Percentiles rank a stretch among this genome's conserved stretches.
Evolutionary conservation across 1,140 invertebrate species (phyloP).

Genomic region (Asobara japonica): DNA sequence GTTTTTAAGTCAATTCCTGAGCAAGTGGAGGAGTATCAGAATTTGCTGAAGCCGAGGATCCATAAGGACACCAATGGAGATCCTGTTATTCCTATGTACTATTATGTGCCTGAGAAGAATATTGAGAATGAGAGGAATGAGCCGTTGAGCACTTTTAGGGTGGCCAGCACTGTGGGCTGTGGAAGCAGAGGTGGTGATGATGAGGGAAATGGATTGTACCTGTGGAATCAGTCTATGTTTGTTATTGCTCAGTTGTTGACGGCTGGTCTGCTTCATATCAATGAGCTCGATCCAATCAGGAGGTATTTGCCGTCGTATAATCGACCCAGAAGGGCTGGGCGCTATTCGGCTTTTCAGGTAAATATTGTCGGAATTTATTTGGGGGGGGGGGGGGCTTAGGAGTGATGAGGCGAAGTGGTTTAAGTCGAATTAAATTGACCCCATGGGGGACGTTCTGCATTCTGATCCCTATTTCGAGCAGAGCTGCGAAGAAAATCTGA

Average conservation of each 20-base stretch:
- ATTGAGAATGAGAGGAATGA: constrained; percentile 79
- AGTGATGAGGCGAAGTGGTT: no score
- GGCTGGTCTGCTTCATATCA: constrained; percentile 89
- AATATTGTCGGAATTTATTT: constrained; percentile 38
- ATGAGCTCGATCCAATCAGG: constrained; percentile 95
- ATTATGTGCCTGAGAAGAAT: constrained; percentile 85
- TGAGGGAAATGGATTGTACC: constrained; percentile 71
- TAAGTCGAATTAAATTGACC: no score
- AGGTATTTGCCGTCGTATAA: constrained; percentile 96
- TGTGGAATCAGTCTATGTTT: constrained; percentile 96
- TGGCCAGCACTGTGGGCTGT: constrained; percentile 70
- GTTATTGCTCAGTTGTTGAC: constrained; percentile 92
- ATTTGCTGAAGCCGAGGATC: constrained; percentile 80
- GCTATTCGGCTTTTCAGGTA: constrained; percentile 98
- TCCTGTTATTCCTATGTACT: constrained; percentile 88
- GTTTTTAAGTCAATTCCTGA: constrained; percentile 89
- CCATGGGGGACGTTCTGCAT: no score
- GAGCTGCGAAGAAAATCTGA: no score
- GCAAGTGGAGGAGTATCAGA: constrained; percentile 92
- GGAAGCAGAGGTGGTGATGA: constrained; percentile 45
- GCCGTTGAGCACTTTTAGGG: constrained; percentile 73
- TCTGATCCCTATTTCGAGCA: no score
- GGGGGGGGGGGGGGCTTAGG: background rate
- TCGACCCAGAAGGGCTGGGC: constrained; percentile 85
- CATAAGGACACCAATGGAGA: constrained; percentile 84